Conservation (phyloP, 2,797 vertebrate species). For the Mastacembelus armatus region DNA sequence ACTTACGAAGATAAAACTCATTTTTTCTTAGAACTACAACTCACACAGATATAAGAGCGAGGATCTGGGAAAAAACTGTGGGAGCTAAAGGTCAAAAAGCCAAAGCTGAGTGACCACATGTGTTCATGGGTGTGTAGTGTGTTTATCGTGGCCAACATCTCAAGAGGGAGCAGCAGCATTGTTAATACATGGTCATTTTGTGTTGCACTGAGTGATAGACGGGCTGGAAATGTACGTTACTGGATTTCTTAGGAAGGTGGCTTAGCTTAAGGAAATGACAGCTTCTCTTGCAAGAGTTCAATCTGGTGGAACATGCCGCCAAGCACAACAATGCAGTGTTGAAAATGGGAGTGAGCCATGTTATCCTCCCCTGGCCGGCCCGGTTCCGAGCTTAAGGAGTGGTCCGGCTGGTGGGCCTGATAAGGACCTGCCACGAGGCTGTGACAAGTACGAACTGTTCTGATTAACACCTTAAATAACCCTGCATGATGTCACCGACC, state of each 20-base stretch:
- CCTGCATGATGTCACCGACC: slow-evolving; percentile 42
- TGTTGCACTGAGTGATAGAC: slow-evolving; percentile 57
- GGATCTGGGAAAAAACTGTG: background rate
- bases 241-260: slow-evolving; percentile 58
- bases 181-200: slow-evolving; percentile 56
- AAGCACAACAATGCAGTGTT: slow-evolving; percentile 89
- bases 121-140: slow-evolving; percentile 49
- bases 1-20: background rate
- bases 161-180: slow-evolving; percentile 60
- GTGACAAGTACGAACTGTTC: slow-evolving; percentile 36
- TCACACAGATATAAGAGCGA: background rate
- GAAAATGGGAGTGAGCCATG: slow-evolving; percentile 81
- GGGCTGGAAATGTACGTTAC: slow-evolving; percentile 61
- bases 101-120: slow-evolving; percentile 35
- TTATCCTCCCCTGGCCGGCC: slow-evolving; percentile 27
- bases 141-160: slow-evolving; percentile 60
- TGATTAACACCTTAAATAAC: slow-evolving; percentile 24
- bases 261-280: slow-evolving; percentile 84
- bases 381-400: slow-evolving; percentile 79
- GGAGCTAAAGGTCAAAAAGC: slow-evolving; percentile 50
- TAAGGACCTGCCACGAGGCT: slow-evolving; percentile 79
- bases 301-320: slow-evolving; percentile 81
- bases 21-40: background rate
- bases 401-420: slow-evolving; percentile 83
- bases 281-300: slow-evolving; percentile 83